A percentile compares a stretch with the other conserved stretches of the same genome.
These are phyloP conservation scores for Mustela erminea DNA, from an alignment of 2,797 vertebrate genomes.

Conservation along the genomic window DNA sequence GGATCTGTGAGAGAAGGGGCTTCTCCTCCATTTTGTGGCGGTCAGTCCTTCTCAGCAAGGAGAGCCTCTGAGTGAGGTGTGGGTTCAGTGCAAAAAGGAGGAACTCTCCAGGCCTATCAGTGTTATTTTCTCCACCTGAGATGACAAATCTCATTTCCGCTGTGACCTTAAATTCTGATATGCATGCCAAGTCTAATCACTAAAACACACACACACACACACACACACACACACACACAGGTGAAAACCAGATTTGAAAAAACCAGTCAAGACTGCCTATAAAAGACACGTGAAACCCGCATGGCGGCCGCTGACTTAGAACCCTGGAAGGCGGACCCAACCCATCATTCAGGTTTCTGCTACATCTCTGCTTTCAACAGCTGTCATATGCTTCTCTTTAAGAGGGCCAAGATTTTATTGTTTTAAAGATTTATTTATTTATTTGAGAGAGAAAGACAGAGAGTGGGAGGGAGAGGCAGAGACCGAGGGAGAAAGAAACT, in stretches of 20 bases:
- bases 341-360: not conserved
- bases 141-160: not conserved
- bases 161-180: not conserved
- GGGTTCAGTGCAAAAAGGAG: not conserved
- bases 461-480: not conserved
- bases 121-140: not conserved
- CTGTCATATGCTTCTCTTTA: not conserved
- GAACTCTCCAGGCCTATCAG: not conserved
- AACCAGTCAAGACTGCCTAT: not conserved
- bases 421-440: not conserved
- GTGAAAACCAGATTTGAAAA: not conserved
- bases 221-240: not conserved
- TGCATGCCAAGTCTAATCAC: not conserved
- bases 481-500: not conserved
- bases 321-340: not conserved
- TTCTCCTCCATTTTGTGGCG: not conserved
- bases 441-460: not conserved
- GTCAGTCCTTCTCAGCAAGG: not conserved
- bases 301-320: not conserved
- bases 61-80: rapidly evolving
- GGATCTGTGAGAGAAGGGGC: not conserved
- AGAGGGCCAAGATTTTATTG: not conserved
- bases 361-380: not conserved
- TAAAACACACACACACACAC: not conserved
- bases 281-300: not conserved